phyloP scores from a whole-genome alignment of 92 coral and sea anemone species.

The Epizoanthus stellaris region DNA sequence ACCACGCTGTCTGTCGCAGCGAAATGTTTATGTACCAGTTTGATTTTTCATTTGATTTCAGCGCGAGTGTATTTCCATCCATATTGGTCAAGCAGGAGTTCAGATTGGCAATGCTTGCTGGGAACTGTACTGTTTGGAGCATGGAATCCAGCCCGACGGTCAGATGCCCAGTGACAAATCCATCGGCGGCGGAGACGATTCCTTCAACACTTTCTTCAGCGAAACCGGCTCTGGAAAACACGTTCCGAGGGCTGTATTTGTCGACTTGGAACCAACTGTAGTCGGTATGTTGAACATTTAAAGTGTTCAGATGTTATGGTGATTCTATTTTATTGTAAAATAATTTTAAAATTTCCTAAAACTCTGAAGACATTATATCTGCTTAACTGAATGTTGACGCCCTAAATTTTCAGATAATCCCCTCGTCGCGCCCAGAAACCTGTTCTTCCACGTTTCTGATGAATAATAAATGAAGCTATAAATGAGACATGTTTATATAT shows the following conservation, averaged over 20 bases:
- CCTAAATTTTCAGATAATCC: no score
- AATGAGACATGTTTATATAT: no score
- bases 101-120: slow-evolving; percentile 88
- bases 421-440: no score
- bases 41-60: slow-evolving; percentile 11
- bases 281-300: slow-evolving; percentile 46
- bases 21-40: no score
- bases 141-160: slow-evolving; percentile 87
- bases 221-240: slow-evolving; percentile 86
- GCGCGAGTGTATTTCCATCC: slow-evolving; percentile 89
- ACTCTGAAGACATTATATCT: no score
- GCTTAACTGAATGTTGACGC: no score
- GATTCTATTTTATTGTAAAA: no score
- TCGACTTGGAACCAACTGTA: slow-evolving; percentile 84
- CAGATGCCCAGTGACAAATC: slow-evolving; percentile 88
- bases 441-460: no score
- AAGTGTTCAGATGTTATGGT: no score
- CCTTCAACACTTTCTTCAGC: slow-evolving; percentile 88
- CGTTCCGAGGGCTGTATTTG: slow-evolving; percentile 83
- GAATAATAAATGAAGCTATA: no score
- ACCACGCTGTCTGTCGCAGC: no score
- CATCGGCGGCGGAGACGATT: slow-evolving; percentile 83
- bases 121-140: slow-evolving; percentile 89
- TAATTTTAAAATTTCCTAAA: no score
- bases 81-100: slow-evolving; percentile 84